Evolutionary conservation across 2,797 vertebrate species (phyloP).

Genomic region (Lerista edwardsae): DNA sequence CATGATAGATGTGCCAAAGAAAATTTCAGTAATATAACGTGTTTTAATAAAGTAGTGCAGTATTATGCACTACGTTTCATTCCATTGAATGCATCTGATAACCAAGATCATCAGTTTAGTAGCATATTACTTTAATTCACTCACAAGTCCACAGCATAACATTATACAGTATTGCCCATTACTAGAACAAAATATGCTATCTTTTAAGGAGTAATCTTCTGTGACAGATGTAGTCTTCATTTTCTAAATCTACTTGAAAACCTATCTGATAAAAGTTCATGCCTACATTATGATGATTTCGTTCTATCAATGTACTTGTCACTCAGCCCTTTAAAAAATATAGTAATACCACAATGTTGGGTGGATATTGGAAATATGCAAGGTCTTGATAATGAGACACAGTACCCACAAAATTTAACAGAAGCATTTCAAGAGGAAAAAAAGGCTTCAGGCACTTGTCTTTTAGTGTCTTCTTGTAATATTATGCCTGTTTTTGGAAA

Average conservation of each 20-base stretch:
- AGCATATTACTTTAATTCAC: slow-evolving; percentile 63
- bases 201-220: slow-evolving; percentile 77
- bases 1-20: slow-evolving; percentile 31
- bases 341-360: slow-evolving; percentile 69
- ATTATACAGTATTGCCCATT: slow-evolving; percentile 66
- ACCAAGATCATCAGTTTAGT: slow-evolving; percentile 59
- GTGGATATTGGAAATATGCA: slow-evolving; percentile 78
- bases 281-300: slow-evolving; percentile 81
- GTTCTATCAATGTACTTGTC: slow-evolving; percentile 82
- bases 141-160: slow-evolving; percentile 65
- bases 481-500: background rate
- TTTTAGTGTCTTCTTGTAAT: slow-evolving; percentile 25
- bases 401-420: slow-evolving; percentile 75
- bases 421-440: slow-evolving; percentile 32
- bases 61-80: slow-evolving; percentile 53
- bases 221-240: slow-evolving; percentile 75
- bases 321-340: slow-evolving; percentile 75
- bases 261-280: slow-evolving; percentile 79
- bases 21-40: slow-evolving; percentile 55
- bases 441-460: slow-evolving; percentile 36
- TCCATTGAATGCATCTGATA: slow-evolving; percentile 71
- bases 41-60: slow-evolving; percentile 53
- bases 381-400: slow-evolving; percentile 77
- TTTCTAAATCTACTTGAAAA: slow-evolving; percentile 79
- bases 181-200: slow-evolving; percentile 69